A percentile compares a stretch with the other conserved stretches of the same genome.
Evolutionary conservation across 2,797 vertebrate species (phyloP).

Genomic region (Rhinatrema bivittatum): DNA sequence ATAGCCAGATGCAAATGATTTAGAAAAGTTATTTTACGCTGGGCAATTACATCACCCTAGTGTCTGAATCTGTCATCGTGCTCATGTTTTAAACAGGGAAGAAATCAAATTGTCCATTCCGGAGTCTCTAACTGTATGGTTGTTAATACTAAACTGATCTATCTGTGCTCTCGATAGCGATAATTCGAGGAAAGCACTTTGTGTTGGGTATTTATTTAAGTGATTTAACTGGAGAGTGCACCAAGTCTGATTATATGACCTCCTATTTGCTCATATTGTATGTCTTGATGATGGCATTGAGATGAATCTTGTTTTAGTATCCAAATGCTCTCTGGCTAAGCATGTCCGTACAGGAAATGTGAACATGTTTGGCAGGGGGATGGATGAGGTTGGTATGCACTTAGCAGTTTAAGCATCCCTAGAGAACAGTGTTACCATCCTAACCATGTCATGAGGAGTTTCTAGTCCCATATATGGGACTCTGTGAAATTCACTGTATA

Average conservation of each 20-base stretch:
- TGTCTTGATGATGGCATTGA: conserved; percentile 2
- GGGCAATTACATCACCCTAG: conserved; percentile 7
- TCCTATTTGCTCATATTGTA: conserved; percentile 6
- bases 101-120: background rate
- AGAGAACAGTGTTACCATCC: too few species aligned
- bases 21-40: conserved; percentile 2
- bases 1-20: background rate
- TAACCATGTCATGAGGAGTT: too few species aligned
- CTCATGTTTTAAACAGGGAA: background rate
- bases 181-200: too few species aligned
- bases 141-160: background rate
- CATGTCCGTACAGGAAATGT: too few species aligned
- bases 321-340: background rate
- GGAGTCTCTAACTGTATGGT: background rate
- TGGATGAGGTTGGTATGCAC: too few species aligned
- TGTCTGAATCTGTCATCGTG: background rate
- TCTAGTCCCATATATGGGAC: too few species aligned
- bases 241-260: background rate
- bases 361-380: too few species aligned
- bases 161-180: background rate
- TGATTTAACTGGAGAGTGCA: conserved; percentile 1
- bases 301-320: background rate
- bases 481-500: too few species aligned
- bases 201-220: conserved; percentile 3
- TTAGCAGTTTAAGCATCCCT: too few species aligned